These are phyloP conservation scores for Biston stratarius DNA, from an alignment of 2,888 invertebrate species.

Conservation along the genomic window DNA sequence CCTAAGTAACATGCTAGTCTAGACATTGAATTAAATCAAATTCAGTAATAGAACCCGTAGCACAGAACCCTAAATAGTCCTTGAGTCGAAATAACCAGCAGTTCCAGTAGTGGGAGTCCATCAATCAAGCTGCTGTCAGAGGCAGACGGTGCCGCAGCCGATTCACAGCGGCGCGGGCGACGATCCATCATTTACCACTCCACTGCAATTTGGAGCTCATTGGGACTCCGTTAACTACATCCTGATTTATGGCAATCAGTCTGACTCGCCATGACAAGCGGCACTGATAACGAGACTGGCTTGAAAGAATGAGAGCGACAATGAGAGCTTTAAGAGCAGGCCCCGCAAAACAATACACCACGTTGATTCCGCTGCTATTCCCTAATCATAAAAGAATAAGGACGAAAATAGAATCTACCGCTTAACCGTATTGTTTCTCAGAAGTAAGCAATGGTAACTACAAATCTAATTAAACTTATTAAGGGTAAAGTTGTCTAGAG, in stretches of 20 bases:
- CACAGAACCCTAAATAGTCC: too few species aligned
- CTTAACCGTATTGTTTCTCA: too few species aligned
- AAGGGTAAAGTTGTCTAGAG: too few species aligned
- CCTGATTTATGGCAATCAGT: conserved; percentile 37
- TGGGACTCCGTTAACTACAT: conserved; percentile 28
- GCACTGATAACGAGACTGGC: conserved; percentile 7
- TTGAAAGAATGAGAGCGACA: not conserved
- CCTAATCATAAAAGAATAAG: too few species aligned
- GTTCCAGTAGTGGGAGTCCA: not conserved
- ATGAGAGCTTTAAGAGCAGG: not conserved
- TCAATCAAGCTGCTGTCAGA: conserved; percentile 38
- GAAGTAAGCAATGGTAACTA: too few species aligned
- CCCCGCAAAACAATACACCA: too few species aligned
- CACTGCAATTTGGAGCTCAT: conserved; percentile 26
- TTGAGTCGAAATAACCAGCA: not conserved
- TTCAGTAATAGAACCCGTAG: too few species aligned
- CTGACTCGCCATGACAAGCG: conserved; percentile 23
- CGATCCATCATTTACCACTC: conserved; percentile 33
- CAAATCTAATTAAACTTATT: too few species aligned
- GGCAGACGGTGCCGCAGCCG: conserved; percentile 19
- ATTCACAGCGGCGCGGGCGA: conserved; percentile 21
- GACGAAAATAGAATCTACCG: too few species aligned
- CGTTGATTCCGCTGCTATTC: too few species aligned
- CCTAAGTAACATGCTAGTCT: not conserved
- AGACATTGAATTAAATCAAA: too few species aligned